Evolutionary conservation across 2,888 invertebrate species (phyloP), one percentile per base, ranked within the genome.

Genomic region (Clostera curtula): DNA sequence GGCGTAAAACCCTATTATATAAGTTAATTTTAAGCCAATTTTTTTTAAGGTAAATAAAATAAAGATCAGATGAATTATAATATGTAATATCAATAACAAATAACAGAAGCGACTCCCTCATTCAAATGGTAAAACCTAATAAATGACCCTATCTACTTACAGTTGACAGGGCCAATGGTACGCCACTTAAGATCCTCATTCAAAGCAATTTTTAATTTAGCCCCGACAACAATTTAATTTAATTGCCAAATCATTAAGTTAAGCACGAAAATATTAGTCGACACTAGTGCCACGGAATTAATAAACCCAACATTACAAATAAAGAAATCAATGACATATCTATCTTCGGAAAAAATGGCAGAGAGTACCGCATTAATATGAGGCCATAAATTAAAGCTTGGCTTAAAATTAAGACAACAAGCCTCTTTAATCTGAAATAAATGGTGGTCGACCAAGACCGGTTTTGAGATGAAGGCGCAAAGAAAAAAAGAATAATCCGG

Each of bases 351-450:
- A 79, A 76, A 79, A 74, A 74, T 76, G 72, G 71, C 72, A 60
- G 71, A 64, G 66, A 68, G 60, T 60, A n/a, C 58, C 62, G 68
- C 73, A 74, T 76, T 79, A 77, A 79, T 77, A 80, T 66, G 68
- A 69, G 62, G 58, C 62, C 68, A 80, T 83, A 83, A 83, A 82
- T 83, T 83, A 80, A 74, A 76, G 67, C 68, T 68, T 71, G 74
- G 72, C 74, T 84, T 77, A 82, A 83, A 84, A 85, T 85, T 83
- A 83, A 85, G 85, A 85, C 84, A 85, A 84, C 83, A 83, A 82
- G 75, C 70, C 80, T 82, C 75, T 83, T 85, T 84, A 85, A 85
- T 85, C 83, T 83, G 82, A 79, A 82, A 83, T 83, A 83, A 82
- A 83, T 82, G 82, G 74, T 72, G 70, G 77, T 72, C 77, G 76